Evolutionary conservation across 2,797 vertebrate genomes (phyloP).

Genomic region (Leptoclinus maculatus): DNA sequence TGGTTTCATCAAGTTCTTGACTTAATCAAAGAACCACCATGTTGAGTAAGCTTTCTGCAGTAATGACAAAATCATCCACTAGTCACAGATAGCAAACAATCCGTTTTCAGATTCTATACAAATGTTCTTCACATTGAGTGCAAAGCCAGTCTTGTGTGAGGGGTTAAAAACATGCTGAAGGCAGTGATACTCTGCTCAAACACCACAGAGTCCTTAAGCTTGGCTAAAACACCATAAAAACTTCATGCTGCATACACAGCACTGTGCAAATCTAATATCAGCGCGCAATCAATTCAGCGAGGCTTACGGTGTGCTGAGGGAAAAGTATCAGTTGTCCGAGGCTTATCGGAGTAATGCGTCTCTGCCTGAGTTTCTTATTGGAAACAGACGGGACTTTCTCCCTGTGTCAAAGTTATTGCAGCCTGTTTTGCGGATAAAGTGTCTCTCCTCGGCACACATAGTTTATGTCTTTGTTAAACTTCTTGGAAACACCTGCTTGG

Average conservation of each 20-base stretch:
- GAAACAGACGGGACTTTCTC: slow-evolving; percentile 53
- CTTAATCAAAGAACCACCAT: neutral
- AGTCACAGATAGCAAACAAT: neutral
- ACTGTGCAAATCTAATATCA: slow-evolving; percentile 8
- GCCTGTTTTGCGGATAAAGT: slow-evolving; percentile 51
- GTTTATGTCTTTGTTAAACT: slow-evolving; percentile 75
- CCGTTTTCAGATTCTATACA: neutral
- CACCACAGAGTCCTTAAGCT: slow-evolving; percentile 7
- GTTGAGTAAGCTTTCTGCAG: neutral
- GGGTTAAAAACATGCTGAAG: slow-evolving; percentile 14
- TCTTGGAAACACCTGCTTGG: slow-evolving; percentile 82
- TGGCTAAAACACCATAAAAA: slow-evolving; percentile 4
- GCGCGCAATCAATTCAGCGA: slow-evolving; percentile 13
- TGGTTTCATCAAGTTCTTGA: neutral
- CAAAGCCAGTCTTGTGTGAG: neutral
- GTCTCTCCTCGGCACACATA: slow-evolving; percentile 46
- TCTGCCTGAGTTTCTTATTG: slow-evolving; percentile 40
- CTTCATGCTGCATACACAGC: slow-evolving; percentile 21
- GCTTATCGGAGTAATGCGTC: slow-evolving; percentile 27
- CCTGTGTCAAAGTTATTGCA: slow-evolving; percentile 36
- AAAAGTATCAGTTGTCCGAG: slow-evolving; percentile 39
- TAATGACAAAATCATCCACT: neutral
- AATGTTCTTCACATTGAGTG: neutral
- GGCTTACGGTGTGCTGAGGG: slow-evolving; percentile 1
- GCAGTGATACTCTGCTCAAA: neutral